Base-by-base conservation (phyloP, 23 tunicate species). In the Corella eumyota region DNA sequence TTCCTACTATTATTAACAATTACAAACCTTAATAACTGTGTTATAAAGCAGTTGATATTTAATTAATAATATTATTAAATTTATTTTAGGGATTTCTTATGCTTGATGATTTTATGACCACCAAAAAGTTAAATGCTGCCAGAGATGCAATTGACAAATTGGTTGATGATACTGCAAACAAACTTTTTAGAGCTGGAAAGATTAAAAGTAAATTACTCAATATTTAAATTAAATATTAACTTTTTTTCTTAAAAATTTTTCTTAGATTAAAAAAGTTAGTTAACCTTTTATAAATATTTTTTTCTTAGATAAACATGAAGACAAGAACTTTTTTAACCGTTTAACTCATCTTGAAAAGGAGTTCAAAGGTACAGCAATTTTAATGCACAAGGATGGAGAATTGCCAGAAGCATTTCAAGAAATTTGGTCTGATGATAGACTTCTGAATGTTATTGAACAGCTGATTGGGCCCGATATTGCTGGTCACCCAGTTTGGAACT, bases 401-500 rank as follows among this genome's bases (percentile, higher is more conserved):
- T 61, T 88, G 22, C 96, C 85, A 15, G 49, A 78, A 35, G 72
- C 68, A 28, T 73, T 88, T 45, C 71, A 70, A 50, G 62, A 66
- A 9, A 48, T 88, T 4, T 88, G 96, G 96, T 36, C 75, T 38
- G 73, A 68, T 55, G 96, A 88, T 30, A 45, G 56, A 36, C 68
- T 88, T 2, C 72, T 88, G 15, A 88, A 88, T 56, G 96, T 83
- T n/a, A 88, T 68, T 11, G 96, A 88, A 58, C 96, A 88, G 34
- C 54, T 88, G 1, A 60, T 88, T 34, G 96, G 96, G 6, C 96
- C 96, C 1, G 96, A 88, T 6, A 72, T 88, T 17, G 96, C 96
- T 31, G 96, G 96, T 30, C 96, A 88, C 56, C 96, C 96, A 22
- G 96, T 88, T 11, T 88, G 96, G 96, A 88, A 88, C 57, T 67